Evolutionary conservation across 2,797 vertebrate genomes (phyloP), one percentile per base, ranked within the genome.

Genomic region (Merluccius polli): DNA sequence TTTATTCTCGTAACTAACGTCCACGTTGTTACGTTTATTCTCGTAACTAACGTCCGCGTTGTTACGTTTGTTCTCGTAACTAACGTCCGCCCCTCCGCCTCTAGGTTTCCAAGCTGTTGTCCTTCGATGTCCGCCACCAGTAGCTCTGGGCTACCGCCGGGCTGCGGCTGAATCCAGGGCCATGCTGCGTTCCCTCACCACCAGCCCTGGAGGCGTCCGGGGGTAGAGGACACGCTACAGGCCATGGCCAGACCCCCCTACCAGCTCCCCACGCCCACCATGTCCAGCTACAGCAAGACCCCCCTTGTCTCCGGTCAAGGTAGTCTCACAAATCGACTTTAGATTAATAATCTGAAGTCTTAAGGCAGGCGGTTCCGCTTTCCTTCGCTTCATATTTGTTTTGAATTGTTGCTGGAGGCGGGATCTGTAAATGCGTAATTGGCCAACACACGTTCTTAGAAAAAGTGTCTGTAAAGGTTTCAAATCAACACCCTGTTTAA

Each of bases 241-340:
- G 86, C 86, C 83, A 84, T 88, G 84, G 80, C 88, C 89, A 89
- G 80, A 89, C 85, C 81, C 77, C 76, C 79, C 41, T 80, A 90
- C 82, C 85, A 88, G 78, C 89, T 88, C 87, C 85, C 84, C 77
- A 83, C 83, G 83, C 84, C 85, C 87, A 85, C 71, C 79, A 89
- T 91, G 88, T 91, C 91, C 85, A 84, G 85, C 88, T 84, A 86
- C 87, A 88, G 88, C 91, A 91, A 89, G 86, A 87, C 89, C 85
- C 88, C 90, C 73, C 80, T 89, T 65, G 88, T 84, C 82, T 88
- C 90, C 77, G 93, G 89, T 90, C 90, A 93, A 90, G 92, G 92
- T 73, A 59, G 52, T 9, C 52, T n/a, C 52, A 24, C 52, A 59
- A 9, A n/a, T 1, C 52, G 52, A 59, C 52, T 59, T 24, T 11